phyloP scores from a whole-genome alignment of 2,888 invertebrate genomes.

The Ferdinandea cuprea region DNA sequence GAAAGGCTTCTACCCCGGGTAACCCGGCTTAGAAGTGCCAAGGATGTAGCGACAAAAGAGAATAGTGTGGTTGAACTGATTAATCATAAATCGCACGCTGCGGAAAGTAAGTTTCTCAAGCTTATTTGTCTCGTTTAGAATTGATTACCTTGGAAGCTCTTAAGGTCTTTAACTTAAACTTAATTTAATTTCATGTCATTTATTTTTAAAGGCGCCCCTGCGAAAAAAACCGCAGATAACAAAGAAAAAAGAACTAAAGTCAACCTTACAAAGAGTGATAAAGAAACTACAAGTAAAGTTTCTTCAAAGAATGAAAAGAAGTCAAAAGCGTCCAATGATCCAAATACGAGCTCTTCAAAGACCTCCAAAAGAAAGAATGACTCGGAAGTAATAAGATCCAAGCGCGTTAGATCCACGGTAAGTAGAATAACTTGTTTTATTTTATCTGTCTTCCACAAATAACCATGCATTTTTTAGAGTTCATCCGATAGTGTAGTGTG shows the following conservation, averaged over 20 bases:
- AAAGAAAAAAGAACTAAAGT: neutral
- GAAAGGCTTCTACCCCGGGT: conserved; percentile 5
- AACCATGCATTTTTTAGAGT: conserved; percentile 1
- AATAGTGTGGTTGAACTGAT: neutral
- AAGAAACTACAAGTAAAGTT: too few species aligned
- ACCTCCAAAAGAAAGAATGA: conserved; percentile 22
- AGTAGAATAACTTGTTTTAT: neutral
- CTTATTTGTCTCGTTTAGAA: too few species aligned
- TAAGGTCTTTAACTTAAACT: too few species aligned
- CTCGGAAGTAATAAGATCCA: neutral
- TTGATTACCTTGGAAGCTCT: too few species aligned
- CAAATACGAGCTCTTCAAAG: neutral
- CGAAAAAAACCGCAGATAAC: neutral
- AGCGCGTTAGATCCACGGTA: conserved; percentile 18
- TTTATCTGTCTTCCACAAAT: too few species aligned
- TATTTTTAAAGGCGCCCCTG: neutral
- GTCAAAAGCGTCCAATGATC: neutral
- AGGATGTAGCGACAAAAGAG: neutral
- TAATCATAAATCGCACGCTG: too few species aligned
- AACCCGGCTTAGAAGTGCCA: conserved; percentile 33
- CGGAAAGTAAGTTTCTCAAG: neutral
- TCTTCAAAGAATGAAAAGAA: too few species aligned
- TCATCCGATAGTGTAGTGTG: conserved; percentile 13
- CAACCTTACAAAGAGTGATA: too few species aligned
- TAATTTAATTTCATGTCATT: too few species aligned